Percentiles rank a stretch among this genome's conserved stretches.
Evolutionary conservation across 2,113 vertebrate species (phyloP).

Genomic region (Emydocephalus ijimae): DNA sequence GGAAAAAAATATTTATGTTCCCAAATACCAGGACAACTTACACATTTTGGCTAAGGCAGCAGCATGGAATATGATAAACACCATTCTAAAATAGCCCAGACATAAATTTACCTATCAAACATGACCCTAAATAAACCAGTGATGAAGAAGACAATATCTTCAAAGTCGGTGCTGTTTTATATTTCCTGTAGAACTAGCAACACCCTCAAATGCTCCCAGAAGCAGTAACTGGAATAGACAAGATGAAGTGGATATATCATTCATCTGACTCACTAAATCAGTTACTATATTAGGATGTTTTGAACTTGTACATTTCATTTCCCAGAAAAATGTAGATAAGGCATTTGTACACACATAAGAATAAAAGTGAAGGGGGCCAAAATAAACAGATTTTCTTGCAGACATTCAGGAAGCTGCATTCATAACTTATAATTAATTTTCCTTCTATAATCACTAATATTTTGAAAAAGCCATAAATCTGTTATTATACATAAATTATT

Average conservation of each 20-base stretch:
- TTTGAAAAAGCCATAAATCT: background rate
- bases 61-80: background rate
- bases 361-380: conserved; percentile 4
- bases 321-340: conserved; percentile 18
- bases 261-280: conserved; percentile 12
- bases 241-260: background rate
- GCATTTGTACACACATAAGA: background rate
- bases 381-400: background rate
- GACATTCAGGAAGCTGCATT: conserved; percentile 1
- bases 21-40: background rate
- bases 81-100: background rate
- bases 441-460: background rate
- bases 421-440: background rate
- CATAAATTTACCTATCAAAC: background rate
- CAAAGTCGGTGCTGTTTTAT: background rate
- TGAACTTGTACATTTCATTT: conserved; percentile 15
- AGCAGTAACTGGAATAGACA: background rate
- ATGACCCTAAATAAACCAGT: background rate
- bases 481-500: background rate
- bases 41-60: background rate
- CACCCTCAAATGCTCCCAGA: background rate
- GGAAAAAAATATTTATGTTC: background rate
- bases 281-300: conserved; percentile 20
- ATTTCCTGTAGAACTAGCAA: background rate
- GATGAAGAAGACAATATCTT: background rate